phyloP scores from a whole-genome alignment of 2,113 vertebrate species.

The Ceratotherium simum region DNA sequence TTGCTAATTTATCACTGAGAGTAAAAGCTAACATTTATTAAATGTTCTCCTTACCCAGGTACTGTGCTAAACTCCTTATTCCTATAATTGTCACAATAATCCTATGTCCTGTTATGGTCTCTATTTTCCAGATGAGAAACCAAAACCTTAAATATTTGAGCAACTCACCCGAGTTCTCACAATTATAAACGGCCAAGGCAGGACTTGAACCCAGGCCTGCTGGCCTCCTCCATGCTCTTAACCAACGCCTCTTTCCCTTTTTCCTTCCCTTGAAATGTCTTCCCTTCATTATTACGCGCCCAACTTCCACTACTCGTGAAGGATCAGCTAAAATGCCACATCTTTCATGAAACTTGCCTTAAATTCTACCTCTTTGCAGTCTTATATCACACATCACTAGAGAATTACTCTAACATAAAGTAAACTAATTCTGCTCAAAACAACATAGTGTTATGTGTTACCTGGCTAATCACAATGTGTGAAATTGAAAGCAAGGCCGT shows the following conservation, averaged over 20 bases:
- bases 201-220: not conserved
- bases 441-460: not conserved
- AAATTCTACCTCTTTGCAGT: not conserved
- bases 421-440: constrained; percentile 25
- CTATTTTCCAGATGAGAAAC: constrained; percentile 36
- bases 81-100: not conserved
- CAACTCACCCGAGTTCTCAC: not conserved
- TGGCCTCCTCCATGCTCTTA: not conserved
- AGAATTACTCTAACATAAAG: constrained; percentile 45
- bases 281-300: not conserved
- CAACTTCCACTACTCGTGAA: not conserved
- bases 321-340: not conserved
- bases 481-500: constrained; percentile 7
- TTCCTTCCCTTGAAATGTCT: not conserved
- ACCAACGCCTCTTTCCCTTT: not conserved
- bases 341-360: not conserved
- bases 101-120: not conserved
- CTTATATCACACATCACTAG: not conserved
- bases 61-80: not conserved
- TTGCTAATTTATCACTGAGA: not conserved
- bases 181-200: not conserved
- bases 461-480: not conserved
- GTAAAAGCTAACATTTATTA: not conserved
- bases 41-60: not conserved
- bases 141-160: not conserved